These are phyloP conservation scores for Salmo trutta DNA, from an alignment of 2,797 vertebrate genomes.

Conservation along the genomic window DNA sequence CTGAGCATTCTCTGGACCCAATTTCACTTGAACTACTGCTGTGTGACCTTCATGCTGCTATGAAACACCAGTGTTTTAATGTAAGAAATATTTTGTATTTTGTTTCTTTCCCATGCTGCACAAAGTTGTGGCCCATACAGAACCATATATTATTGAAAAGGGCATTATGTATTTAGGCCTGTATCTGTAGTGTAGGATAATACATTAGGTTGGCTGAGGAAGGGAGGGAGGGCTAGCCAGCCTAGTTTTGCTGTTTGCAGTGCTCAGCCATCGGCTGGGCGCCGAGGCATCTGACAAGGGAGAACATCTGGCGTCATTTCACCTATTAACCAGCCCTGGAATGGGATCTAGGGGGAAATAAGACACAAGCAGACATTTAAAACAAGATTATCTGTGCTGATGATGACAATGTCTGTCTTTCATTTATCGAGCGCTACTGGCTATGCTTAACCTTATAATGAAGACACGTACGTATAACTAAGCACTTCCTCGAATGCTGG, in stretches of 20 bases:
- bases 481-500: neutral
- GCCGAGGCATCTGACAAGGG: neutral
- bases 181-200: slow-evolving; percentile 3
- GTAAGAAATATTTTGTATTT: neutral
- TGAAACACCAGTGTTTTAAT: neutral
- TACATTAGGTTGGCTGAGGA: neutral
- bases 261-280: neutral
- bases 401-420: neutral
- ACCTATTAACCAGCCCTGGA: neutral
- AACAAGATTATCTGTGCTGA: neutral
- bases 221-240: neutral
- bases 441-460: neutral
- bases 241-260: slow-evolving; percentile 1
- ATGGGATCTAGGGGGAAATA: neutral
- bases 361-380: neutral
- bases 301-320: neutral
- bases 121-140: slow-evolving; percentile 1
- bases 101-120: neutral
- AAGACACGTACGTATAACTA: neutral
- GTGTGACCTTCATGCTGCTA: neutral
- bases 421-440: neutral
- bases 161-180: slow-evolving; percentile 18
- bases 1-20: slow-evolving; percentile 1
- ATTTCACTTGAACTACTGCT: neutral
- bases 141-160: slow-evolving; percentile 23